These are phyloP conservation scores for Geodia barretti DNA, from an alignment of 37 sponge, comb jelly and placozoan genomes.

Conservation along the genomic window DNA sequence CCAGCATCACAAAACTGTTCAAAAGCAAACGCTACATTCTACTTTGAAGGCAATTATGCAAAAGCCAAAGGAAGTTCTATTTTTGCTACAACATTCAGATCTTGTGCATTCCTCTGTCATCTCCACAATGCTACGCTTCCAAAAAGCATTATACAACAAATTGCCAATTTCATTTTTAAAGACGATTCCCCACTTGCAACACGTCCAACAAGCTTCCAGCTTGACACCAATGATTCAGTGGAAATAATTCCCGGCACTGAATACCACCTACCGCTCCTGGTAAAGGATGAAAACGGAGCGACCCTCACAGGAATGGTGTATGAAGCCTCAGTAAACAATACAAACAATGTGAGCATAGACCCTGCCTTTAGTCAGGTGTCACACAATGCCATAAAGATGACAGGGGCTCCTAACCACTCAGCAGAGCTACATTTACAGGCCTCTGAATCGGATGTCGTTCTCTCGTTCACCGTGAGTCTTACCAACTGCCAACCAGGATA, in stretches of 20 bases:
- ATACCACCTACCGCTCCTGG: background rate
- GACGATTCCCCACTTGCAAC: background rate
- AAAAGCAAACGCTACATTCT: background rate
- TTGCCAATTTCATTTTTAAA: background rate
- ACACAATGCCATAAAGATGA: background rate
- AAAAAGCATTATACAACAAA: background rate
- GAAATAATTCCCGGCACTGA: background rate
- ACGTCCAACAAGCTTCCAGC: background rate
- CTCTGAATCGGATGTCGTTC: background rate
- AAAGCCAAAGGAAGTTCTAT: background rate
- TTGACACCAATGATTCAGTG: background rate
- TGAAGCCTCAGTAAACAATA: background rate
- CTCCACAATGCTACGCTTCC: background rate
- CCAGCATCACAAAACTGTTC: background rate
- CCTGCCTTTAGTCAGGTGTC: background rate
- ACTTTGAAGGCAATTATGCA: constrained; percentile 8
- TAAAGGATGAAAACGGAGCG: background rate
- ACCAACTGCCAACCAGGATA: background rate
- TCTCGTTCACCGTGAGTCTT: background rate
- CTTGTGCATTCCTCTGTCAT: too few species aligned
- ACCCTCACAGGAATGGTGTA: background rate
- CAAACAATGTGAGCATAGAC: background rate
- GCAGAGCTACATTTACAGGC: background rate
- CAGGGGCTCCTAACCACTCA: background rate
- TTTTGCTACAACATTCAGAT: background rate